These are phyloP conservation scores for Lagopus leucura DNA, from an alignment of 2,113 vertebrate genomes.

Conservation along the genomic window DNA sequence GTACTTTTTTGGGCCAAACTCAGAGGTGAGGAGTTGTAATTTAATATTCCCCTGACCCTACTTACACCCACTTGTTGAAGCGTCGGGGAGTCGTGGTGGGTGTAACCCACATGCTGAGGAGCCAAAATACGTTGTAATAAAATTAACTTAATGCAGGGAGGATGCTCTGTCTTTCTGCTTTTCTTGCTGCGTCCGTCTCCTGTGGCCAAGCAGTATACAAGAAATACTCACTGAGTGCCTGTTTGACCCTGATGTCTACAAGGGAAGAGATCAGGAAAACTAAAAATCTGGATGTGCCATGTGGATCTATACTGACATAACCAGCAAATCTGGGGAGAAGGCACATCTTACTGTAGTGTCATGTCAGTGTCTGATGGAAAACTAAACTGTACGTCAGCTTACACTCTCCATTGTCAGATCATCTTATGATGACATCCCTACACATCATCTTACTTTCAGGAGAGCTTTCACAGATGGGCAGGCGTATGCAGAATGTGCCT, in stretches of 20 bases:
- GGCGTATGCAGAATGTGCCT: not conserved
- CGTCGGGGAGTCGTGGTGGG: not conserved
- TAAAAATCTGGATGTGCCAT: not conserved
- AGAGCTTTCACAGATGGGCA: not conserved
- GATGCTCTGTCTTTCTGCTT: not conserved
- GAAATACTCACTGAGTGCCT: not conserved
- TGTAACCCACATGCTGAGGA: slow-evolving; percentile 21
- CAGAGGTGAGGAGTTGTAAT: not conserved
- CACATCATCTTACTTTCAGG: not conserved
- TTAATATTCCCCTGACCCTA: slow-evolving; percentile 34
- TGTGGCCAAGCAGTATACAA: not conserved
- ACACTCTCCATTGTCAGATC: not conserved
- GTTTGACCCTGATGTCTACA: not conserved
- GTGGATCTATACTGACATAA: not conserved
- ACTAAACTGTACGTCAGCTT: fast-evolving
- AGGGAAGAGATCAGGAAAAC: not conserved
- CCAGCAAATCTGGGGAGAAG: fast-evolving
- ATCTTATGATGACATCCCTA: not conserved
- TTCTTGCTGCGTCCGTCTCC: not conserved
- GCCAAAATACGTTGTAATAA: slow-evolving; percentile 33
- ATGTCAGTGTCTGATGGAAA: not conserved
- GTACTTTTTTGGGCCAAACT: slow-evolving; percentile 9
- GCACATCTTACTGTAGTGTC: not conserved
- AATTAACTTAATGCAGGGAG: slow-evolving; percentile 21
- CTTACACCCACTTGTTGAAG: slow-evolving; percentile 57